phyloP scores from a whole-genome alignment of 2,797 vertebrate genomes.

The Apodemus agrarius region DNA sequence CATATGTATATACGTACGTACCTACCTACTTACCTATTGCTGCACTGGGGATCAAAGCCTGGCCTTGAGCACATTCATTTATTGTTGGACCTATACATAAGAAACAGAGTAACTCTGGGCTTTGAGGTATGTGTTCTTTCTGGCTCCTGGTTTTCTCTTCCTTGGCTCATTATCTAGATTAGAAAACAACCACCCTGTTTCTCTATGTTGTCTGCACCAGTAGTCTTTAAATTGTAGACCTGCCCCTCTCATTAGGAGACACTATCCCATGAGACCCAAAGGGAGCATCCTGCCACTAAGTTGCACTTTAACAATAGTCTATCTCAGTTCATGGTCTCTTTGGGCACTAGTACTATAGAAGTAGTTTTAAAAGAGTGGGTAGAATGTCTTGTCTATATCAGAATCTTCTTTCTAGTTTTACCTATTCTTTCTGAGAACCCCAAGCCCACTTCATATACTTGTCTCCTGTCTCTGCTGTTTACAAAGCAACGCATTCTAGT shows the following conservation, averaged over 20 bases:
- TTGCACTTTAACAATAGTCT: background rate
- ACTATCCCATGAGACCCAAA: background rate
- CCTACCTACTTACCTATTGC: background rate
- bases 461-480: background rate
- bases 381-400: background rate
- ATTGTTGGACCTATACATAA: conserved; percentile 56
- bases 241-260: background rate
- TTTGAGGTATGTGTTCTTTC: background rate
- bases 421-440: background rate
- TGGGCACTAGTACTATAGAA: background rate
- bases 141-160: background rate
- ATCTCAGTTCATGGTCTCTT: background rate
- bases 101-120: background rate
- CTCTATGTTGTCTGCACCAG: background rate
- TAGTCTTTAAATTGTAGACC: conserved; percentile 28
- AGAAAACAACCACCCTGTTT: background rate
- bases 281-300: background rate
- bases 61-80: background rate
- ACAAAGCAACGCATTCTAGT: background rate
- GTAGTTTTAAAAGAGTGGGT: background rate
- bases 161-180: background rate
- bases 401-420: background rate
- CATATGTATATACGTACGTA: background rate
- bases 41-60: background rate
- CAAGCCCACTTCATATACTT: background rate